Percentiles rank a stretch among this genome's conserved stretches.
phyloP scores from a whole-genome alignment of 2,888 invertebrate genomes.

The Agonopterix subpropinquella region DNA sequence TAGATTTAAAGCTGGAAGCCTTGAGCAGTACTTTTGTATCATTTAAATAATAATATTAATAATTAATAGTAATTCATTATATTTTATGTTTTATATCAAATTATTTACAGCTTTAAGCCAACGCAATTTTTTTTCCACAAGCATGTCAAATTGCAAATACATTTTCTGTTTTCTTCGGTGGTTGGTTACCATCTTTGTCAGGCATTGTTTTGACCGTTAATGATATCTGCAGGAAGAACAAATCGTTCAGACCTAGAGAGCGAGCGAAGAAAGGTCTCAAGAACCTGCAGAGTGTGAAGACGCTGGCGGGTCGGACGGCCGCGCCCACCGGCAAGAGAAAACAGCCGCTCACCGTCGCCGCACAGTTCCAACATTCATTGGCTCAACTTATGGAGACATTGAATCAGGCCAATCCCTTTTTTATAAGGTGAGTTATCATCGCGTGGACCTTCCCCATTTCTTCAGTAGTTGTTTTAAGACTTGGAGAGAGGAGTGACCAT shows the following conservation, averaged over 20 bases:
- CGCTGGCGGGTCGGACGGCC: conserved; percentile 85
- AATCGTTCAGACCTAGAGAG: conserved; percentile 92
- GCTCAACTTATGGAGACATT: conserved; percentile 95
- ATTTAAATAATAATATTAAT: too few species aligned
- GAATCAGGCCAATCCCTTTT: conserved; percentile 82
- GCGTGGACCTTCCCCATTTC: too few species aligned
- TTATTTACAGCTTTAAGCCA: neutral
- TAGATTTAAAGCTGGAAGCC: too few species aligned
- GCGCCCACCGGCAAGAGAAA: conserved; percentile 82
- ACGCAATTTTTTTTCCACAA: neutral
- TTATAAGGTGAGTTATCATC: conserved; percentile 54
- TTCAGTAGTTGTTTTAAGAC: too few species aligned
- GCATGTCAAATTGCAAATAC: conserved; percentile 5
- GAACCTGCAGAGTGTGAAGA: conserved; percentile 94
- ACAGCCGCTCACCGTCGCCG: conserved; percentile 94
- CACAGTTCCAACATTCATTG: conserved; percentile 95
- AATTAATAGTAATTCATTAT: too few species aligned
- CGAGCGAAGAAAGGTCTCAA: conserved; percentile 91
- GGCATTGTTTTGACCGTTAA: neutral
- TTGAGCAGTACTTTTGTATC: too few species aligned
- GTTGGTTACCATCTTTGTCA: conserved; percentile 7
- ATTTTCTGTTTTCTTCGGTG: conserved; percentile 13
- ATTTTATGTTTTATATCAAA: neutral
- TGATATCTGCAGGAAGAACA: conserved; percentile 84
- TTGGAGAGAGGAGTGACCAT: too few species aligned